These are phyloP conservation scores for Argentina silus DNA, from an alignment of 2,797 vertebrate genomes.

Conservation along the genomic window DNA sequence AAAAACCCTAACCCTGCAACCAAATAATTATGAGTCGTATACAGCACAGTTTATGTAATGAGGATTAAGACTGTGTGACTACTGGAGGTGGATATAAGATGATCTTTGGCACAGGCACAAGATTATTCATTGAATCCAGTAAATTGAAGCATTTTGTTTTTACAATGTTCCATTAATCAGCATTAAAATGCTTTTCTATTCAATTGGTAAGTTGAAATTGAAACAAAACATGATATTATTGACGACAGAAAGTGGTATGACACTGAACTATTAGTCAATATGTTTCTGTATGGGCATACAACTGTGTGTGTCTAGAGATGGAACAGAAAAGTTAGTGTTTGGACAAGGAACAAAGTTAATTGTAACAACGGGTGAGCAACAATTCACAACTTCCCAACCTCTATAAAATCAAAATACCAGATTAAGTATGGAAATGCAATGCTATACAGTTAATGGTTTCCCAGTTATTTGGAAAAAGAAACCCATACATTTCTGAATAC, in stretches of 20 bases:
- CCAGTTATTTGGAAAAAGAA: too few species aligned
- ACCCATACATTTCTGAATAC: background rate
- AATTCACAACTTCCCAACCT: too few species aligned
- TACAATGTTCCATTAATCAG: background rate
- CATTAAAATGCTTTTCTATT: background rate
- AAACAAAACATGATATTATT: background rate
- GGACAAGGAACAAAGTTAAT: background rate
- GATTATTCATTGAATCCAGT: slow-evolving; percentile 28
- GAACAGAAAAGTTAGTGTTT: too few species aligned
- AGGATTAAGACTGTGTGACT: slow-evolving; percentile 25
- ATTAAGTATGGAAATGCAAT: too few species aligned
- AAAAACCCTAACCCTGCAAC: too few species aligned
- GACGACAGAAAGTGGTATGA: background rate
- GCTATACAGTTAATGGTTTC: too few species aligned
- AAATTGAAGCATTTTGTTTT: background rate
- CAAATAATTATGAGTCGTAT: background rate
- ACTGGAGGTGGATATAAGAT: background rate
- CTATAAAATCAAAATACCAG: too few species aligned
- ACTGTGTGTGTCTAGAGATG: too few species aligned
- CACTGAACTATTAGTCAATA: too few species aligned
- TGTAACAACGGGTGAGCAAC: background rate
- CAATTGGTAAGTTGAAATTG: background rate
- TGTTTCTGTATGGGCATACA: too few species aligned
- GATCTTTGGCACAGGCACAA: slow-evolving; percentile 52
- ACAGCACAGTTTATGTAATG: slow-evolving; percentile 10